Base-by-base conservation (phyloP, 1,140 invertebrate species). In the Teleopsis dalmanni region DNA sequence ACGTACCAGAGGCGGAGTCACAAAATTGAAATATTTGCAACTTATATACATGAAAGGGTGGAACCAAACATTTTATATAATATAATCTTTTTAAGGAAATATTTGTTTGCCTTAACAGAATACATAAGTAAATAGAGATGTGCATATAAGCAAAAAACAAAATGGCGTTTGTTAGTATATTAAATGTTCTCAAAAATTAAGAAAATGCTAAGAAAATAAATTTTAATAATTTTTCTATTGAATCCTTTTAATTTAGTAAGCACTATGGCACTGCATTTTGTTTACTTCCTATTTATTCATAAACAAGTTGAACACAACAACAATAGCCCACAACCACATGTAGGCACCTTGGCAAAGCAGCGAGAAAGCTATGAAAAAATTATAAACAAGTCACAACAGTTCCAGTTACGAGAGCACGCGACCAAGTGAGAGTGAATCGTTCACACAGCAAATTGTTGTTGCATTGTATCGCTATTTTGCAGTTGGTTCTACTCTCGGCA, bases 221-320 rank as follows among this genome's bases (percentile, higher is more conserved):
- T 26, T 47, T 47, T 1, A 13, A 31, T 16, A 23, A 13, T 22
- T 31, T 48, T 41, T 14, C 16, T 19, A 27, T 16, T 40, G 33
- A 47, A 11, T 36, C 27, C 50, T 51, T 42, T 38, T 50, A 56
- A 52, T 42, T 60, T 50, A 53, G 51, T 35, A 10, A 21, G 33
- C 41, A 35, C 19, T 41, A 11, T 64, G 53, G 56, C 64, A 46
- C 64, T 67, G 64, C 40, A 16, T 41, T 54, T 66, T 66, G 64
- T 67, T 67, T 67, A 66, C 64, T 40, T 54, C 41, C 57, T 66
- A 59, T 66, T 66, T 66, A 61, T 54, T 37, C 27, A 51, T 54
- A 57, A 48, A 40, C 55, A 51, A 41, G 14, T n/a, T 35, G 19
- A 26, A 38, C 31, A 44, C 16, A 46, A 29, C 51, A 48, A 60